Conservation (phyloP, 2,113 vertebrate genomes). For the Campylomormyrus numenius region DNA sequence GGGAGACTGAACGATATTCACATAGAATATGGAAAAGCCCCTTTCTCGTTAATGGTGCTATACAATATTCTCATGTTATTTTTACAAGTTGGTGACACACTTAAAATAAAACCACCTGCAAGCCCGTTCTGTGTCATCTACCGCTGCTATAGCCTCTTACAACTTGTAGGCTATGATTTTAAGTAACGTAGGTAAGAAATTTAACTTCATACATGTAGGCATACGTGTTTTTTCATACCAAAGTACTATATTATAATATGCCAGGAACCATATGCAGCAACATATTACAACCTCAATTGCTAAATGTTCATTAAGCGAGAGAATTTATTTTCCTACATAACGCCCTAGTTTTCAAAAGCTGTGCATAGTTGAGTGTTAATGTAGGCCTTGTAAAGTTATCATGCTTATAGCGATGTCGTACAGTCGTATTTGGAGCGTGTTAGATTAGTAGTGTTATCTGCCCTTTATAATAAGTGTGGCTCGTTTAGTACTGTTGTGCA, state of each 20-base stretch:
- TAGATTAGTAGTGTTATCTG: not conserved
- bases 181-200: not conserved
- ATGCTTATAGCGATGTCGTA: not conserved
- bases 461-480: not conserved
- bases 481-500: not conserved
- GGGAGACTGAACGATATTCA: not conserved
- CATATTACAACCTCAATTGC: not conserved
- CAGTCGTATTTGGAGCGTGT: not conserved
- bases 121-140: not conserved
- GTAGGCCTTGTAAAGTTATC: not conserved
- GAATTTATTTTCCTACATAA: not conserved
- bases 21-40: not conserved
- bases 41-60: not conserved
- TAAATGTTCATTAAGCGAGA: not conserved
- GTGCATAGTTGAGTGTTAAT: not conserved
- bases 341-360: not conserved
- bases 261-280: not conserved
- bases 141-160: not conserved
- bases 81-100: not conserved
- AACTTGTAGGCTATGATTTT: not conserved
- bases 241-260: not conserved
- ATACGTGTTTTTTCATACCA: not conserved
- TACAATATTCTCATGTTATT: not conserved
- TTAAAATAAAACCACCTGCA: not conserved
- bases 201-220: not conserved